Percentiles rank a stretch among this genome's conserved stretches.
These are phyloP conservation scores for Oryzias woworae DNA, from an alignment of 2,113 vertebrate genomes.

Conservation along the genomic window DNA sequence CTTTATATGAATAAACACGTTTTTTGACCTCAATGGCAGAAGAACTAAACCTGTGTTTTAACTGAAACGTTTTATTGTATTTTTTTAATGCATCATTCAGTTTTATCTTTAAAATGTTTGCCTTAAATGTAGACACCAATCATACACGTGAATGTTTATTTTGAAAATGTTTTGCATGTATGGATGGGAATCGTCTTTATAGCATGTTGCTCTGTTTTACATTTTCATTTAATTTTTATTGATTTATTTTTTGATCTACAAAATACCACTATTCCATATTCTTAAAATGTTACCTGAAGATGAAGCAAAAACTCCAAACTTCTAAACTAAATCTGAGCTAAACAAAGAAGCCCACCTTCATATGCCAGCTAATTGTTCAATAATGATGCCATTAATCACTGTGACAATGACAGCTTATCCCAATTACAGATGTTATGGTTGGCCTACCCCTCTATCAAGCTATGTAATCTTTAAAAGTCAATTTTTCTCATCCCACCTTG, in stretches of 20 bases:
- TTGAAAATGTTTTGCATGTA: too few species aligned
- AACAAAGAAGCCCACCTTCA: slow-evolving; percentile 63
- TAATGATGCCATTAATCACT: slow-evolving; percentile 90
- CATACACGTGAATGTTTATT: too few species aligned
- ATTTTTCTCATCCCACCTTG: slow-evolving; percentile 29
- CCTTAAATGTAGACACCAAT: too few species aligned
- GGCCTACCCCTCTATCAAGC: slow-evolving; percentile 51
- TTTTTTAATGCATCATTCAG: too few species aligned
- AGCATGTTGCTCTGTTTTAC: neutral
- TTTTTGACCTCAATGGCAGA: too few species aligned
- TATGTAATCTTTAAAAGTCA: slow-evolving; percentile 49
- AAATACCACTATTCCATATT: neutral
- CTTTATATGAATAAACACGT: too few species aligned
- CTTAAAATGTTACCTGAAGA: neutral
- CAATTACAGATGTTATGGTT: slow-evolving; percentile 73
- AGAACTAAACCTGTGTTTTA: too few species aligned
- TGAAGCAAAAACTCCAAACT: slow-evolving; percentile 1
- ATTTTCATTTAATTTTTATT: slow-evolving; percentile 2
- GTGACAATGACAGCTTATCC: slow-evolving; percentile 82
- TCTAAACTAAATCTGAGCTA: slow-evolving; percentile 29
- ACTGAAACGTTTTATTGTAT: too few species aligned
- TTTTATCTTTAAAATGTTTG: too few species aligned
- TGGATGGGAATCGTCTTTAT: too few species aligned
- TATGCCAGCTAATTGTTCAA: slow-evolving; percentile 85
- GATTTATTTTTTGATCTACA: neutral